phyloP scores from a whole-genome alignment of 2,797 vertebrate species.

The Hoplostethus atlanticus region DNA sequence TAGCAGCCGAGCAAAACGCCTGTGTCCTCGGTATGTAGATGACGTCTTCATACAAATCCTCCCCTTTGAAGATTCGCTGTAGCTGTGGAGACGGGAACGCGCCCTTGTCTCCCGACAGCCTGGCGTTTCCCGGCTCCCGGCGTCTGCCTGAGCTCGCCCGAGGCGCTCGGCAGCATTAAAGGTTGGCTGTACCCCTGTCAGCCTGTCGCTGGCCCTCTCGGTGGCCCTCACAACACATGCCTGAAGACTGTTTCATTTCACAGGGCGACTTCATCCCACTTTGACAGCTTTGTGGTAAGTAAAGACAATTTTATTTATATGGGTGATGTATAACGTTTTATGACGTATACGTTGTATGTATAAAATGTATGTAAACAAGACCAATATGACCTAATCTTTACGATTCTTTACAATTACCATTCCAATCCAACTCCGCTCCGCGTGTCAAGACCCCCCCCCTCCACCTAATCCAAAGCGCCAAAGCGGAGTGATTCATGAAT shows the following conservation, averaged over 20 bases:
- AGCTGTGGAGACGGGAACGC: conserved; percentile 52
- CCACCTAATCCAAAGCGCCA: conserved; percentile 37
- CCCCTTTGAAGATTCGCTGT: conserved; percentile 70
- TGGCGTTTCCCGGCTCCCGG: conserved; percentile 29
- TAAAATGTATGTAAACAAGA: conserved; percentile 24
- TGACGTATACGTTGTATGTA: too few species aligned
- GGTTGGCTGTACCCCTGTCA: conserved; percentile 55
- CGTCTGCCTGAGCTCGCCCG: conserved; percentile 39
- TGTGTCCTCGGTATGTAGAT: conserved; percentile 39
- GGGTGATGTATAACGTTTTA: too few species aligned
- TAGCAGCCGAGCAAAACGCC: conserved; percentile 29
- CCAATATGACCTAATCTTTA: conserved; percentile 40
- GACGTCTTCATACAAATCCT: conserved; percentile 65
- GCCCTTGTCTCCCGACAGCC: conserved; percentile 51
- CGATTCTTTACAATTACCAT: conserved; percentile 31
- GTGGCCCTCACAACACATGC: conserved; percentile 6
- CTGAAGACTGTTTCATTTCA: conserved; percentile 15
- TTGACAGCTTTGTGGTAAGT: conserved; percentile 8
- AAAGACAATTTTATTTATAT: too few species aligned
- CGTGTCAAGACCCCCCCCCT: not conserved
- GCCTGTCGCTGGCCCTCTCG: conserved; percentile 44
- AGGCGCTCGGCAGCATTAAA: conserved; percentile 40
- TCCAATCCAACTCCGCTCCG: conserved; percentile 29
- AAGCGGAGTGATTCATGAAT: conserved; percentile 56
- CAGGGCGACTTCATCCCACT: conserved; percentile 10